A percentile compares a stretch with the other conserved stretches of the same genome.
Evolutionary conservation across 2,113 vertebrate genomes (phyloP).

Genomic region (Diadophis punctatus): DNA sequence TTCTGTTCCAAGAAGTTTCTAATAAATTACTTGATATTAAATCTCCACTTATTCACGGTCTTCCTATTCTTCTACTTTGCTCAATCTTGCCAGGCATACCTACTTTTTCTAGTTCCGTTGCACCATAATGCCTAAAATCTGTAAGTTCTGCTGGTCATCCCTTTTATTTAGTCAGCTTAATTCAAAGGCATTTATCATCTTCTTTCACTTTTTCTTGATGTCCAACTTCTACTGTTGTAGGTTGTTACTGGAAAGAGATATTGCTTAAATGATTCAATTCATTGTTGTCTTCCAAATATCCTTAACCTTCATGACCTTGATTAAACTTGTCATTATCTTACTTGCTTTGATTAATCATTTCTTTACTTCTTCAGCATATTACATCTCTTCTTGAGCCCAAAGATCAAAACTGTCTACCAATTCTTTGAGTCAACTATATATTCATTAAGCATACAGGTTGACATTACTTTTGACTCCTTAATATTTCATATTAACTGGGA

Average conservation of each 20-base stretch:
- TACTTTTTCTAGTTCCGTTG: neutral
- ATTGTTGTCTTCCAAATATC: neutral
- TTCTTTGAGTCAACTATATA: neutral
- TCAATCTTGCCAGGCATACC: neutral
- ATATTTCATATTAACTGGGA: neutral
- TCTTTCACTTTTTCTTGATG: neutral
- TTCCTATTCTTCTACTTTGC: neutral
- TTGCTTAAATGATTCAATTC: neutral
- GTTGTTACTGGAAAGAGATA: neutral
- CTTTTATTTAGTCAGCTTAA: neutral
- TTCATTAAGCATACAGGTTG: neutral
- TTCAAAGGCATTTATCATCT: neutral
- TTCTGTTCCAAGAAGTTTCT: neutral
- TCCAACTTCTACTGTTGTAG: neutral
- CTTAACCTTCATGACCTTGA: neutral
- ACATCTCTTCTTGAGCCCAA: neutral
- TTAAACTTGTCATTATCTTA: neutral
- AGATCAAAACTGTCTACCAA: neutral
- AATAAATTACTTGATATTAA: neutral
- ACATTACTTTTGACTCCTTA: neutral
- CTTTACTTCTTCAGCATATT: neutral
- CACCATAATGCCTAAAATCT: neutral
- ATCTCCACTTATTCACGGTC: neutral
- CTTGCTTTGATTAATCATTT: neutral
- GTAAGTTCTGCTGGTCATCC: neutral